Evolutionary conservation across 2,888 invertebrate species (phyloP).

Genomic region (Muschampia plurimacula): DNA sequence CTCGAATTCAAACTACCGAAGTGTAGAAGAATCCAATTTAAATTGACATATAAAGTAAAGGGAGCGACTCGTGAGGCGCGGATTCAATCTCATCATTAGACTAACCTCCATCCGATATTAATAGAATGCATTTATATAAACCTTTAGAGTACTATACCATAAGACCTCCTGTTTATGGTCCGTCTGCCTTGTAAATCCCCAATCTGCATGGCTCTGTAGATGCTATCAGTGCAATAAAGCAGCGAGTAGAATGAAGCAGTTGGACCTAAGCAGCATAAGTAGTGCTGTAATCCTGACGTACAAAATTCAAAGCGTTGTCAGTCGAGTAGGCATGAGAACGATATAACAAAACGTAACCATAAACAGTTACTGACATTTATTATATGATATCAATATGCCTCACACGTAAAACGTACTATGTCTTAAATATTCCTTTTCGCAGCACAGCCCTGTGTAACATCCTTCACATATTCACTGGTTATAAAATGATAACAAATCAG

Average conservation of each 20-base stretch:
- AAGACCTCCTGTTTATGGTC: neutral
- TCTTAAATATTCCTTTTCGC: too few species aligned
- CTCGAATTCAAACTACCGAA: conserved; percentile 19
- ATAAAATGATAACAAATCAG: too few species aligned
- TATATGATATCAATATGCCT: too few species aligned
- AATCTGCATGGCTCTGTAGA: conserved; percentile 1
- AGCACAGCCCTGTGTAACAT: too few species aligned
- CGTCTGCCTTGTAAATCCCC: neutral
- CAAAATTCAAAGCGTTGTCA: neutral
- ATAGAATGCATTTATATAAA: conserved; percentile 4
- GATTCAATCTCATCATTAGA: conserved; percentile 32
- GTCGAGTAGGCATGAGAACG: neutral
- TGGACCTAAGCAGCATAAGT: neutral
- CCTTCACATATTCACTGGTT: too few species aligned
- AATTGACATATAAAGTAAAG: conserved; percentile 37
- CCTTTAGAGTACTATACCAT: neutral
- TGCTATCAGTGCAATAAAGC: neutral
- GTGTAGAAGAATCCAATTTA: conserved; percentile 30
- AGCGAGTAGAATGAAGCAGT: neutral
- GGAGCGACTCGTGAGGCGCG: conserved; percentile 30
- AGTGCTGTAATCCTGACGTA: neutral
- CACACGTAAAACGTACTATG: too few species aligned
- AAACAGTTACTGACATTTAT: too few species aligned
- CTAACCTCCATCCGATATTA: conserved; percentile 24
- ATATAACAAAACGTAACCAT: too few species aligned